phyloP scores from a whole-genome alignment of 2,797 vertebrate species.

The Gastrophryne carolinensis region DNA sequence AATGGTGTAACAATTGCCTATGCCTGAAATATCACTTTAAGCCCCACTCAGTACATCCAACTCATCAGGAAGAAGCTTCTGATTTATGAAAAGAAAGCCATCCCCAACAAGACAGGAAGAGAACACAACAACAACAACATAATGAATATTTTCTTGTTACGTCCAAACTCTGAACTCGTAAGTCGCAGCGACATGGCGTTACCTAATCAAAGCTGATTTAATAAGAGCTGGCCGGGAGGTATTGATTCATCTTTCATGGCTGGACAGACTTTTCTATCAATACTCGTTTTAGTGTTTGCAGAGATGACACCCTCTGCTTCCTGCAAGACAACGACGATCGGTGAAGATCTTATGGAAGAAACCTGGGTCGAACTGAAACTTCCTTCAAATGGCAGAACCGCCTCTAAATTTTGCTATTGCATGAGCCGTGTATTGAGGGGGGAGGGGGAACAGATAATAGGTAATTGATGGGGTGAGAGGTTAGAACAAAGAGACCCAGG shows the following conservation, averaged over 20 bases:
- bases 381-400: too few relatives aligned
- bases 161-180: too few relatives aligned
- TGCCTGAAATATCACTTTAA: too few relatives aligned
- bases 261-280: background rate
- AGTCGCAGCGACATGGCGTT: background rate
- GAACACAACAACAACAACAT: background rate
- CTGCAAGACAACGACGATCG: too few relatives aligned
- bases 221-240: background rate
- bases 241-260: slow-evolving; percentile 11
- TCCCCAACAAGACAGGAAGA: background rate
- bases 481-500: too few relatives aligned
- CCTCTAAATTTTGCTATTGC: too few relatives aligned
- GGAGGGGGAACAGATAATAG: too few relatives aligned
- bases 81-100: background rate
- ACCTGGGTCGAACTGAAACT: too few relatives aligned
- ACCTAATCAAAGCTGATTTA: slow-evolving; percentile 4
- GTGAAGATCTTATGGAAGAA: too few relatives aligned
- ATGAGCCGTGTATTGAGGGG: too few relatives aligned
- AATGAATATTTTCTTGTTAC: background rate
- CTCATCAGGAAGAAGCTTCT: background rate
- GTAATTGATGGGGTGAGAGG: too few relatives aligned
- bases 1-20: too few relatives aligned
- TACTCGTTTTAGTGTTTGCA: background rate
- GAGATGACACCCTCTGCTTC: background rate
- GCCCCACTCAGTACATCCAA: background rate